Conservation (phyloP, 2,888 invertebrate species). For the Calameuta pallipes region DNA sequence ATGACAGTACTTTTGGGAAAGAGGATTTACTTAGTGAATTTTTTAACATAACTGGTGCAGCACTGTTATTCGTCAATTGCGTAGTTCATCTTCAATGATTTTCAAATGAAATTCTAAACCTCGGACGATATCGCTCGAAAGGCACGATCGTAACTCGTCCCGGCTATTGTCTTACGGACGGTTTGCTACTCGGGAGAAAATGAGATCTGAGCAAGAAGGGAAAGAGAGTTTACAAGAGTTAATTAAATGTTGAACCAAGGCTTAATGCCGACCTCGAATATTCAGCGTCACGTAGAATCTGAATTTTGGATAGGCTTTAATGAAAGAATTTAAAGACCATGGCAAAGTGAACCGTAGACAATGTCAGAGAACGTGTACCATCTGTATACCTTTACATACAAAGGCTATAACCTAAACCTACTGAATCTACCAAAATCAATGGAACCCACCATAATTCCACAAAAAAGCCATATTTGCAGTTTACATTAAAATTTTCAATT, state of each 20-base stretch:
- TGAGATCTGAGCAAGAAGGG: not conserved
- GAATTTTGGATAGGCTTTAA: not conserved
- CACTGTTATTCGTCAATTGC: not conserved
- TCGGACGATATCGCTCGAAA: not conserved
- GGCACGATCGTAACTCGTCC: not conserved
- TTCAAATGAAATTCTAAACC: no score
- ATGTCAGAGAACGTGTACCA: not conserved
- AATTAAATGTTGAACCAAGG: not conserved
- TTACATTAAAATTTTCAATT: not conserved
- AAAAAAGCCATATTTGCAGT: not conserved
- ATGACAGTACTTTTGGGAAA: not conserved
- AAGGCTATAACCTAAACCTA: not conserved
- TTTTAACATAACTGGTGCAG: not conserved
- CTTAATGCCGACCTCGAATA: not conserved
- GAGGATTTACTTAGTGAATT: not conserved
- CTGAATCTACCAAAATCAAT: no score
- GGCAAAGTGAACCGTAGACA: not conserved
- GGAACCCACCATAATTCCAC: not conserved
- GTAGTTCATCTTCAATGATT: not conserved
- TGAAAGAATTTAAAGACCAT: not conserved
- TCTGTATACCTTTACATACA: not conserved
- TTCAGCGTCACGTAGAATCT: not conserved
- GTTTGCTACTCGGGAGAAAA: not conserved
- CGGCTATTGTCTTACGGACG: not conserved
- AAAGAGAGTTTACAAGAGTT: not conserved